Evolutionary conservation across 2,888 invertebrate species (phyloP).

Genomic region (Aphrophora alni): DNA sequence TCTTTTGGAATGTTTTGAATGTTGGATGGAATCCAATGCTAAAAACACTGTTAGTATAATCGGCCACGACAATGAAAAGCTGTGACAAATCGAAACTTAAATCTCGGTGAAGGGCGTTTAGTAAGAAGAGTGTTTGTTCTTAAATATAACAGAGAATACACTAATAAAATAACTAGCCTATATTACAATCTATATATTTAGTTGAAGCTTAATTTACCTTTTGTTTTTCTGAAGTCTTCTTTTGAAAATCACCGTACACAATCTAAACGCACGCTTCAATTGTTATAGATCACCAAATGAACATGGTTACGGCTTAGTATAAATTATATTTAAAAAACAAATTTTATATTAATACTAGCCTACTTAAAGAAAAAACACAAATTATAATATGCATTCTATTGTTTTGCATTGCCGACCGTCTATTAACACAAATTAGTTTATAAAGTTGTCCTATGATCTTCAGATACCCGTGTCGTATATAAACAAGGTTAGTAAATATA

Average conservation of each 20-base stretch:
- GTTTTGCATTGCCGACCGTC: background rate
- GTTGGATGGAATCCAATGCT: background rate
- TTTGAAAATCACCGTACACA: too few species aligned
- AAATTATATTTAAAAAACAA: background rate
- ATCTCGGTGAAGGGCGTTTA: background rate
- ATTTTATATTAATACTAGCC: background rate
- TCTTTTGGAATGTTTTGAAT: slow-evolving; percentile 3
- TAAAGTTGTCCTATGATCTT: background rate
- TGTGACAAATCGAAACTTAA: background rate
- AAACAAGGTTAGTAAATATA: background rate
- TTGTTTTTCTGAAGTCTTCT: too few species aligned
- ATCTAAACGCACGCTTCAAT: too few species aligned
- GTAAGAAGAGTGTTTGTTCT: too few species aligned
- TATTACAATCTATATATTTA: too few species aligned
- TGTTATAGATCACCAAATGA: too few species aligned
- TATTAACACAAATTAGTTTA: background rate
- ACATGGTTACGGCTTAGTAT: background rate
- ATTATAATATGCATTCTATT: background rate
- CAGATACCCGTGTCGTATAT: background rate
- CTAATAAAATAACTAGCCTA: too few species aligned
- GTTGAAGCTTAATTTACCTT: too few species aligned
- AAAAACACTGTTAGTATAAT: background rate
- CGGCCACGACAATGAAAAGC: background rate
- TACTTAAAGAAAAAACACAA: background rate
- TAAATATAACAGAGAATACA: too few species aligned